phyloP scores from a whole-genome alignment of 2,888 invertebrate species.

The Acanthococcus lagerstroemiae region DNA sequence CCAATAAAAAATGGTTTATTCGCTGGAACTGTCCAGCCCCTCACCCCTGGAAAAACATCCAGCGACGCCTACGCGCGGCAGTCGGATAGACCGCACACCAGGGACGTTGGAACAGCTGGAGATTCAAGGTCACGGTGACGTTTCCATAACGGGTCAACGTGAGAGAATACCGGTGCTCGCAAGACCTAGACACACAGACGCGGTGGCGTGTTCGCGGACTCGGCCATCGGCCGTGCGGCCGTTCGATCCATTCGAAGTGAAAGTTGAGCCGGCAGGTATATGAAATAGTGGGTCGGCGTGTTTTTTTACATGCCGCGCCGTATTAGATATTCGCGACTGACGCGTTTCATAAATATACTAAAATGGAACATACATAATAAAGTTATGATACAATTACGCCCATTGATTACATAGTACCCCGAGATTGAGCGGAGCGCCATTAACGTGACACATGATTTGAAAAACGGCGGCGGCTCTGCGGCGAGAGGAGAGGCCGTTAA shows the following conservation, averaged over 20 bases:
- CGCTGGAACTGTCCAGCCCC: no score
- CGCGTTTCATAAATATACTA: background rate
- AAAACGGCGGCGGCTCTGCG: background rate
- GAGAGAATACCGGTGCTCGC: background rate
- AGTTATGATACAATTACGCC: conserved; percentile 27
- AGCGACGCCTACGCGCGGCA: no score
- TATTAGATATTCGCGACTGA: background rate
- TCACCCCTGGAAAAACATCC: no score
- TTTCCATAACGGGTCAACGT: background rate
- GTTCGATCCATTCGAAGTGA: background rate
- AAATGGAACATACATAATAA: conserved; percentile 24
- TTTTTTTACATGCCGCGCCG: background rate
- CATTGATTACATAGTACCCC: conserved; percentile 26
- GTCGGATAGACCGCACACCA: no score
- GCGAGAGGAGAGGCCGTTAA: background rate
- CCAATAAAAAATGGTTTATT: no score
- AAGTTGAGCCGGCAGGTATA: conserved; percentile 21
- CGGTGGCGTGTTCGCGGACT: no score
- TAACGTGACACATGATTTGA: conserved; percentile 20
- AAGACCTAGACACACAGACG: no score
- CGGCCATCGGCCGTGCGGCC: background rate
- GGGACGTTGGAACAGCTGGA: no score
- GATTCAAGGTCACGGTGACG: background rate
- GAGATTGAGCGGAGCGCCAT: background rate
- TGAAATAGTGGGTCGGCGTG: background rate